phyloP scores from a whole-genome alignment of 2,113 vertebrate species.

The Dunckerocampus dactyliophorus region DNA sequence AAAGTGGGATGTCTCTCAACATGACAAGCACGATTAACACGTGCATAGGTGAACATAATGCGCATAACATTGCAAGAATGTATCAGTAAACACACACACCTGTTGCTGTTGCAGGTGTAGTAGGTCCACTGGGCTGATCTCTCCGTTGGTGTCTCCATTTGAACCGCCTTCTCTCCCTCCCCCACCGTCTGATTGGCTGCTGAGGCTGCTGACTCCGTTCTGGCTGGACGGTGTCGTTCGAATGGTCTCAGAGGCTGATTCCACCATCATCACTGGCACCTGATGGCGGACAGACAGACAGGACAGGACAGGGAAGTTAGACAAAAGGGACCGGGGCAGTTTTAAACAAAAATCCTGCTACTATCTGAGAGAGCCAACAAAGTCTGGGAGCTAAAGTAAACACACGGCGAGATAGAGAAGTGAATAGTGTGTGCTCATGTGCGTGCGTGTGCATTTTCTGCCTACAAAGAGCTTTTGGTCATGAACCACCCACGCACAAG shows the following conservation, averaged over 20 bases:
- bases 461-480: conserved; percentile 35
- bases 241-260: conserved; percentile 99
- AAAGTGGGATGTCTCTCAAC: conserved; percentile 33
- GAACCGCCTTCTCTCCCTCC: conserved; percentile 77
- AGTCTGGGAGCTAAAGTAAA: conserved; percentile 48
- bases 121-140: conserved; percentile 92
- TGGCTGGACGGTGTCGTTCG: conserved; percentile 90
- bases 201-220: conserved; percentile 95
- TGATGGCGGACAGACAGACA: conserved; percentile 26
- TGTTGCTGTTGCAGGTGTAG: conserved; percentile 99
- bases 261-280: conserved; percentile 99
- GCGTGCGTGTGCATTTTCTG: conserved; percentile 1
- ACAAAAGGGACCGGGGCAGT: conserved; percentile 49
- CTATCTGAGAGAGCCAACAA: conserved; percentile 51
- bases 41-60: conserved; percentile 11
- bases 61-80: not conserved
- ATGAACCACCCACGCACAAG: conserved; percentile 36
- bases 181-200: conserved; percentile 85
- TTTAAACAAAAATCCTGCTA: conserved; percentile 37
- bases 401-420: conserved; percentile 34
- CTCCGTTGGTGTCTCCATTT: conserved; percentile 87
- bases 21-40: not conserved
- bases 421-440: conserved; percentile 17
- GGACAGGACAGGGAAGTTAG: conserved; percentile 12
- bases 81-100: conserved; percentile 61